phyloP scores from a whole-genome alignment of 2,797 vertebrate genomes.

The Fundulus diaphanus region DNA sequence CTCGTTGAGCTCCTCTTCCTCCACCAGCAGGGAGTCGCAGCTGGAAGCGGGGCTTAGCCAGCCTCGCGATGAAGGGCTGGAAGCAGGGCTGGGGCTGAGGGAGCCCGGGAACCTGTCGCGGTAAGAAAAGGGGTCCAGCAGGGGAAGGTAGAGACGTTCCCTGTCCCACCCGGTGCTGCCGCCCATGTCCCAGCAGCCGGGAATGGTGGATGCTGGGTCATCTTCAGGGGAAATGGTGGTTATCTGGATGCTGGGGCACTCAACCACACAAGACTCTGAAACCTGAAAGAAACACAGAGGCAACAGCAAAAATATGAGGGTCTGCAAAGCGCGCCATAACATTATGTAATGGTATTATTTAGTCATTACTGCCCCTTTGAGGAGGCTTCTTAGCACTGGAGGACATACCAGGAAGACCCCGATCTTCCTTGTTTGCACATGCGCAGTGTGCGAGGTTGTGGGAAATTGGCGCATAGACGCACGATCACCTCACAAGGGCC shows the following conservation, averaged over 20 bases:
- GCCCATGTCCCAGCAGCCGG: constrained; percentile 81
- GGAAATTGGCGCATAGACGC: too few species aligned
- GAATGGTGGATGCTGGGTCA: constrained; percentile 65
- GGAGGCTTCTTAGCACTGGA: not conserved
- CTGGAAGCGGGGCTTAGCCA: constrained; percentile 92
- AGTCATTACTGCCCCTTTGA: too few species aligned
- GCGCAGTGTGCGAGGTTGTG: too few species aligned
- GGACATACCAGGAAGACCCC: too few species aligned
- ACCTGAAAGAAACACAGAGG: constrained; percentile 63
- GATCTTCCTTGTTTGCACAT: too few species aligned
- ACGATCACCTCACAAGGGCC: too few species aligned
- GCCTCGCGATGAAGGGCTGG: constrained; percentile 90
- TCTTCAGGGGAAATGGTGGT: constrained; percentile 92
- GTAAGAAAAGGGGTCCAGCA: constrained; percentile 88
- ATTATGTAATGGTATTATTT: too few species aligned
- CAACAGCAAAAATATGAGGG: not conserved
- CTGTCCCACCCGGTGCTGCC: constrained; percentile 83
- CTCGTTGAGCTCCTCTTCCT: constrained; percentile 91
- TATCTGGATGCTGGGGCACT: constrained; percentile 95
- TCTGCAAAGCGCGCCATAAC: not conserved
- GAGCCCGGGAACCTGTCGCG: constrained; percentile 85
- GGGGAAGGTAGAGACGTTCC: constrained; percentile 87
- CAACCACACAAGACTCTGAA: constrained; percentile 87
- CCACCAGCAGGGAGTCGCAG: constrained; percentile 89
- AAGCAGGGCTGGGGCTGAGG: constrained; percentile 90